Evolutionary conservation across 2,113 vertebrate species (phyloP), one percentile per base, ranked within the genome.

Genomic region (Electrona antarctica): DNA sequence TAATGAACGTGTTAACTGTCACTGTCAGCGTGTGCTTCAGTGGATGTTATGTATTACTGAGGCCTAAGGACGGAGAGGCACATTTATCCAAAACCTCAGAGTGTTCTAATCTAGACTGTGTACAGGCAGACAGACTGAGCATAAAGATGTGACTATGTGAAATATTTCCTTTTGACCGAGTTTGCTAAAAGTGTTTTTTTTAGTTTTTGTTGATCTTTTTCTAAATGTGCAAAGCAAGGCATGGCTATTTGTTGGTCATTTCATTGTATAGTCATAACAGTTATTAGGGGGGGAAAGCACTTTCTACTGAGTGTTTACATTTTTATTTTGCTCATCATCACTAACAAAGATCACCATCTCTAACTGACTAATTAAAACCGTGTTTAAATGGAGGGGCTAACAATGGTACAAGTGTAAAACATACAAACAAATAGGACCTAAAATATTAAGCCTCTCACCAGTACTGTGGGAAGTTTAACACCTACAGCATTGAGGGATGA

Each of bases 381-480:
- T 41, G 33, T 41, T 41, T 41, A 41, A 41, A 41, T 41, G 5
- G 33, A 41, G 21, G 21, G 21, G 21, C 21, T 21, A 21, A 21
- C 21, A 21, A 21, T 21, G 21, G 21, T n/a, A n/a, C n/a, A n/a
- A n/a, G n/a, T 21, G 21, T 21, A 21, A 21, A 21, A 21, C 21
- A 21, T 21, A 21, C 21, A 21, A 21, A 21, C 21, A 21, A 21
- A 21, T 21, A 21, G 21, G 21, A 33, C 48, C 56, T 76, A 57
- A 58, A 69, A 63, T 66, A 75, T 66, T 67, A 78, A 77, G 69
- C 87, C 45, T 67, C 56, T 8, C 33, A 55, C 29, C 70, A 41
- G 3, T 52, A 60, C 56, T 66, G 55, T 56, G 60, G 21, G 48
- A 84, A 60, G 54, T 54, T 2, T 7, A 73, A 55, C 67, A n/a